These are phyloP conservation scores for Aphelocoma californica DNA, from an alignment of 2,797 vertebrate genomes.

Conservation along the genomic window DNA sequence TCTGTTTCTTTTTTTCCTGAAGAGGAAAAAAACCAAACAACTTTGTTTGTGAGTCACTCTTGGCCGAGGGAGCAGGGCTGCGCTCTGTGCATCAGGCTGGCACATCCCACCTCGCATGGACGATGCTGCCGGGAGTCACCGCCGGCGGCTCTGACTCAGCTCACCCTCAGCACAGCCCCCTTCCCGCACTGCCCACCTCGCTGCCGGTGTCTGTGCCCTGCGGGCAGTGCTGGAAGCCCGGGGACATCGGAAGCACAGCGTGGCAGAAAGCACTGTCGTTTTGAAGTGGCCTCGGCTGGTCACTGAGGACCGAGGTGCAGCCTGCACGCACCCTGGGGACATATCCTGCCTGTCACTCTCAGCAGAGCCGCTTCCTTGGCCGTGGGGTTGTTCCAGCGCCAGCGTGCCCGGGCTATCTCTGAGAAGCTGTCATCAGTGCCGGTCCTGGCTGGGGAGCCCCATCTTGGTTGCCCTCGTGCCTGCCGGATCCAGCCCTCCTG, in stretches of 20 bases:
- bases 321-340: not conserved
- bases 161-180: not conserved
- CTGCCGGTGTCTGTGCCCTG: rapidly evolving
- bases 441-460: not conserved
- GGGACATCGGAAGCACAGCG: not conserved
- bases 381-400: rapidly evolving
- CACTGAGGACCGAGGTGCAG: not conserved
- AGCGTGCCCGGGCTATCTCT: rapidly evolving
- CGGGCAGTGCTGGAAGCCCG: not conserved
- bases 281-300: not conserved
- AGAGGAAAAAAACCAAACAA: not conserved
- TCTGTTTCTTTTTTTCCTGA: not conserved
- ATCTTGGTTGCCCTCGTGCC: not conserved
- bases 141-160: not conserved
- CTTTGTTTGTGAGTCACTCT: slow-evolving; percentile 28
- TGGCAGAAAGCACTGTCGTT: rapidly evolving
- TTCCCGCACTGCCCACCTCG: not conserved
- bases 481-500: not conserved
- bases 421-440: not conserved
- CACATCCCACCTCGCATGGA: not conserved
- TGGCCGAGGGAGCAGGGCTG: not conserved
- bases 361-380: not conserved
- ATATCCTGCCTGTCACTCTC: rapidly evolving
- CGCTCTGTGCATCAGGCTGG: not conserved
- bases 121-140: not conserved